Evolutionary conservation across 2,797 vertebrate genomes (phyloP).

Genomic region (Mormyrus hasselquistii): DNA sequence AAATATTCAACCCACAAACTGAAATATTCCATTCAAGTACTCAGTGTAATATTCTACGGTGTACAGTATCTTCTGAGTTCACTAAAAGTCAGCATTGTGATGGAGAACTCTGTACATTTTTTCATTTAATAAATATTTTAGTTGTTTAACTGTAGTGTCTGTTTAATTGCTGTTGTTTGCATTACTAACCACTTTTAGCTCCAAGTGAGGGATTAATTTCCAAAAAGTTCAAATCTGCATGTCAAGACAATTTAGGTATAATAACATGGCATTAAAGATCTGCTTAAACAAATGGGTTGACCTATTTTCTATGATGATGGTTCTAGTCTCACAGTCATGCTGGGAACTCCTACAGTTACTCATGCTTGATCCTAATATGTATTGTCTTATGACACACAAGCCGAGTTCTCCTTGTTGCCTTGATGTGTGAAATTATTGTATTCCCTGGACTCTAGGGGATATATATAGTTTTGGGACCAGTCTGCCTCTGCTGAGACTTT

Average conservation of each 20-base stretch:
- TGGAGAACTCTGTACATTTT: slow-evolving; percentile 57
- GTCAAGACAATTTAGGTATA: background rate
- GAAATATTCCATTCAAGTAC: slow-evolving; percentile 9
- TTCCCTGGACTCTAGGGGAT: background rate
- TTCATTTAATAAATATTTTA: slow-evolving; percentile 66
- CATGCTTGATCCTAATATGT: background rate
- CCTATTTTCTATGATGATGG: background rate
- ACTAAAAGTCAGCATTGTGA: slow-evolving; percentile 61
- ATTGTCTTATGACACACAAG: background rate
- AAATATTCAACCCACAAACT: background rate
- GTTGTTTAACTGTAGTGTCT: slow-evolving; percentile 52
- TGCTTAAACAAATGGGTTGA: background rate
- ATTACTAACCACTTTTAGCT: background rate
- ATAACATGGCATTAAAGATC: background rate
- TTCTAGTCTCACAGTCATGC: background rate
- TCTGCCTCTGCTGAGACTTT: background rate
- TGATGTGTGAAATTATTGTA: background rate
- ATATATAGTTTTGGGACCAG: background rate
- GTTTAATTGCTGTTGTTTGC: slow-evolving; percentile 27
- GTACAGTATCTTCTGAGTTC: slow-evolving; percentile 30
- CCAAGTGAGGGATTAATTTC: background rate
- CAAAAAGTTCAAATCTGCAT: background rate
- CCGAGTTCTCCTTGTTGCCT: background rate
- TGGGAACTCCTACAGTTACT: background rate
- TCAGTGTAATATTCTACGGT: slow-evolving; percentile 20